Conservation (phyloP, 2,888 invertebrate species). For the Drosophila colorata region DNA sequence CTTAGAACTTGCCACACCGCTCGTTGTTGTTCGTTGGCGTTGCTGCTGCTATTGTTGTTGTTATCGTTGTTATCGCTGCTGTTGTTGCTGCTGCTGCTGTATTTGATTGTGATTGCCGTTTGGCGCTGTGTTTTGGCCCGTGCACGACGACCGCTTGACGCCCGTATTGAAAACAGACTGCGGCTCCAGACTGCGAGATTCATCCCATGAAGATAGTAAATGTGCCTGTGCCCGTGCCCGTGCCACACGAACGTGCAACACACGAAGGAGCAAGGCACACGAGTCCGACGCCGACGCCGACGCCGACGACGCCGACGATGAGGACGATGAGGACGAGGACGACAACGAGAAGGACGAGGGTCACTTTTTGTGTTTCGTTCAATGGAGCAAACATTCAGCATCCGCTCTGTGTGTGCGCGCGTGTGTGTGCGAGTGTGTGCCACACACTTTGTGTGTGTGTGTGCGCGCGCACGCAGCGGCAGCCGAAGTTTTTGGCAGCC, state of each 20-base stretch:
- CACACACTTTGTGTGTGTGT: constrained; percentile 19
- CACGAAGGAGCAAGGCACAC: constrained; percentile 19
- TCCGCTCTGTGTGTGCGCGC: constrained; percentile 41
- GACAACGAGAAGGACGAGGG: constrained; percentile 21
- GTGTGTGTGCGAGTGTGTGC: constrained; percentile 17
- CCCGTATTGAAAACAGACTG: constrained; percentile 85
- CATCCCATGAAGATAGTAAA: constrained; percentile 81
- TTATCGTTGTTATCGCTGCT: constrained; percentile 23
- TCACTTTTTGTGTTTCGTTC: constrained; percentile 57
- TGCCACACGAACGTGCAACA: constrained; percentile 16
- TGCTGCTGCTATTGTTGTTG: constrained; percentile 14
- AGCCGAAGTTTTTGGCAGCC: constrained; percentile 26
- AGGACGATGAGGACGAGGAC: constrained; percentile 12
- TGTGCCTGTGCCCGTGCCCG: constrained; percentile 35
- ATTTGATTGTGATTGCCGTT: constrained; percentile 34
- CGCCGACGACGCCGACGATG: constrained; percentile 11
- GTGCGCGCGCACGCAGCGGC: constrained; percentile 48
- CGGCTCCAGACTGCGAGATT: constrained; percentile 79
- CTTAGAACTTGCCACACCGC: constrained; percentile 19
- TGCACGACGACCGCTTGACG: constrained; percentile 84
- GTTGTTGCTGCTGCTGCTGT: constrained; percentile 29
- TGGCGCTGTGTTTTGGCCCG: constrained; percentile 44
- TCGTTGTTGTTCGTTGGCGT: constrained; percentile 22
- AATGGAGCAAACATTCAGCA: constrained; percentile 69
- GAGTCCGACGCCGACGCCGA: constrained; percentile 4